Evolutionary conservation across 1,140 invertebrate species (phyloP), one percentile per base, ranked within the genome.

Genomic region (Drosophila aff.): DNA sequence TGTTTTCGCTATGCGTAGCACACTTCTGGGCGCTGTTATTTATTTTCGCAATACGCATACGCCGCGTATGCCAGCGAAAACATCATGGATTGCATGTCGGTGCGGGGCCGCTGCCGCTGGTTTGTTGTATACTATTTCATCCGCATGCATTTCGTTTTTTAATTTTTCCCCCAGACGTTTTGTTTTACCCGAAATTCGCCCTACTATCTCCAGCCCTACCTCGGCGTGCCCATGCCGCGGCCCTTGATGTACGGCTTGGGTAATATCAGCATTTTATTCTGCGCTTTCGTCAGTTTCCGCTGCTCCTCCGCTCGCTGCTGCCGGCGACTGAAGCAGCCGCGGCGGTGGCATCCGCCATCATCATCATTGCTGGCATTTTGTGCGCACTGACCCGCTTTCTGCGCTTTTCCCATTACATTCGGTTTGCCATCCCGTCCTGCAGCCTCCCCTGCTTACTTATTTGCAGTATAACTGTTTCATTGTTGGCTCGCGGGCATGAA

Each of bases 401-500:
- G 80, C 68, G 76, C 80, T 85, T 89, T 85, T 83, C 80, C 84
- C 80, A 89, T 87, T 87, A 87, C 83, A 83, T 87, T 85, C 71
- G 76, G 73, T 81, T 80, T 81, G 80, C 83, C 61, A 77, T 87
- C n/a, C n/a, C 43, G 23, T 36, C 23, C 43, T 33, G n/a, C 43
- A 31, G n/a, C 13, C 13, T 28, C 67, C 49, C 79, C 71, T 69
- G 71, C 76, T 83, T 83, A 89, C 83, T 86, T 87, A 87, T 87
- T 89, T 87, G 89, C 81, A 89, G 84, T 89, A 87, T 87, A 87
- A 89, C 84, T 84, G 84, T 89, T 87, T 87, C 84, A 89, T 83
- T 89, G 84, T 87, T 87, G 84, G 84, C 85, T 68, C 66, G 73
- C 77, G 85, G 84, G 74, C 85, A 84, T 87, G 81, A 87, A 89